These are phyloP conservation scores for Hydropotes inermis DNA, from an alignment of 2,113 vertebrate genomes.

Conservation along the genomic window DNA sequence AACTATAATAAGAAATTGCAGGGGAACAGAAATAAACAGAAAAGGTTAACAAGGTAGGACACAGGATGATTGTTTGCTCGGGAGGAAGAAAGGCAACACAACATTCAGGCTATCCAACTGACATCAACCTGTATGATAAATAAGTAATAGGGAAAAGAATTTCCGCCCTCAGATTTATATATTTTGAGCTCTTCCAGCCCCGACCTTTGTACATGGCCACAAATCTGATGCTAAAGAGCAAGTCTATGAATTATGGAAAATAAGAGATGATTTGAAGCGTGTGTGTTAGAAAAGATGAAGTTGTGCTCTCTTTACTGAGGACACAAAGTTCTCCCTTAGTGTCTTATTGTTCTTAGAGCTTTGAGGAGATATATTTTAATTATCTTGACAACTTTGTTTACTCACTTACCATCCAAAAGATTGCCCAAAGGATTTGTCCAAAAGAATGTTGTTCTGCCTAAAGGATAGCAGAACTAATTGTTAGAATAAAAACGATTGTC, in stretches of 20 bases:
- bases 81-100: slow-evolving; percentile 12
- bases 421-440: not conserved
- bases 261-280: not conserved
- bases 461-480: not conserved
- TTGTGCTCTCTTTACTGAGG: not conserved
- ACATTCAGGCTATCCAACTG: slow-evolving; percentile 10
- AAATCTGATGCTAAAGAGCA: slow-evolving; percentile 52
- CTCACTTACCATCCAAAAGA: not conserved
- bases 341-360: not conserved
- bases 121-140: slow-evolving; percentile 70
- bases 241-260: slow-evolving; percentile 62
- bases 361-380: not conserved
- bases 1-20: slow-evolving; percentile 78
- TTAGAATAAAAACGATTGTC: not conserved
- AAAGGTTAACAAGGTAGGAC: slow-evolving; percentile 79
- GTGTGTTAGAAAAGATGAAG: not conserved
- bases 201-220: slow-evolving; percentile 55
- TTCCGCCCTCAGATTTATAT: slow-evolving; percentile 21
- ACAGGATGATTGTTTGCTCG: slow-evolving; percentile 65
- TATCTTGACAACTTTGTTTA: not conserved
- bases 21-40: slow-evolving; percentile 78
- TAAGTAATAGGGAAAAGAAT: slow-evolving; percentile 58
- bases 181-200: slow-evolving; percentile 18
- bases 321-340: not conserved
- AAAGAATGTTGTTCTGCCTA: not conserved